Conservation (phyloP, 2,888 invertebrate genomes). For the Zeuzera pyrina region DNA sequence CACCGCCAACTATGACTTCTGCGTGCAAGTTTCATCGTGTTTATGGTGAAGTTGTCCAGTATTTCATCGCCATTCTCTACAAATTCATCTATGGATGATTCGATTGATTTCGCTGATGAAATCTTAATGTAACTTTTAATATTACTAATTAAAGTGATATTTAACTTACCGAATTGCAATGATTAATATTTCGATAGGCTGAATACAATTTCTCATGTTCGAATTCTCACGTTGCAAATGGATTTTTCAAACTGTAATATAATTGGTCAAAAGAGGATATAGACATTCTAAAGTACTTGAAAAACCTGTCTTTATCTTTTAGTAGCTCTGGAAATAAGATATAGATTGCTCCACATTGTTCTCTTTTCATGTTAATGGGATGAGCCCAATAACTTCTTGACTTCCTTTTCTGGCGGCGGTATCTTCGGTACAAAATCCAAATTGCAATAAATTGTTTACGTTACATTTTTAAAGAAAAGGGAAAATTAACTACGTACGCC, state of each 20-base stretch:
- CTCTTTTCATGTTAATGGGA: too few species aligned
- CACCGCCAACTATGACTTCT: not conserved
- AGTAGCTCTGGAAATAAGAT: conserved; percentile 1
- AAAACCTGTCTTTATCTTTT: not conserved
- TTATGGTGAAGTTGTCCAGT: not conserved
- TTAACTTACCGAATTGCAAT: too few species aligned
- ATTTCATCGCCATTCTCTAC: not conserved
- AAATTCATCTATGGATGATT: not conserved
- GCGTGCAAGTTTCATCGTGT: not conserved
- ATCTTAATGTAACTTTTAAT: too few species aligned
- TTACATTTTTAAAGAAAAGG: conserved; percentile 1
- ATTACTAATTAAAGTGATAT: too few species aligned
- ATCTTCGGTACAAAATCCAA: conserved; percentile 1
- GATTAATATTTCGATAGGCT: too few species aligned
- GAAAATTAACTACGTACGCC: not conserved
- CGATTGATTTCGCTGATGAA: too few species aligned
- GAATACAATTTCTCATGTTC: not conserved
- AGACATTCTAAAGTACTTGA: not conserved
- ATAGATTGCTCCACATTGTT: too few species aligned
- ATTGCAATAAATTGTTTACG: not conserved
- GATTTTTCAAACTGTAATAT: not conserved
- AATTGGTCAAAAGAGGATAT: not conserved
- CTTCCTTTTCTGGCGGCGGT: not conserved
- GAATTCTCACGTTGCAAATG: conserved; percentile 1
- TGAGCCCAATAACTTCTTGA: not conserved